Percentiles rank a stretch among this genome's conserved stretches.
Evolutionary conservation across 2,797 vertebrate species (phyloP).

Genomic region (Hirundo rustica): DNA sequence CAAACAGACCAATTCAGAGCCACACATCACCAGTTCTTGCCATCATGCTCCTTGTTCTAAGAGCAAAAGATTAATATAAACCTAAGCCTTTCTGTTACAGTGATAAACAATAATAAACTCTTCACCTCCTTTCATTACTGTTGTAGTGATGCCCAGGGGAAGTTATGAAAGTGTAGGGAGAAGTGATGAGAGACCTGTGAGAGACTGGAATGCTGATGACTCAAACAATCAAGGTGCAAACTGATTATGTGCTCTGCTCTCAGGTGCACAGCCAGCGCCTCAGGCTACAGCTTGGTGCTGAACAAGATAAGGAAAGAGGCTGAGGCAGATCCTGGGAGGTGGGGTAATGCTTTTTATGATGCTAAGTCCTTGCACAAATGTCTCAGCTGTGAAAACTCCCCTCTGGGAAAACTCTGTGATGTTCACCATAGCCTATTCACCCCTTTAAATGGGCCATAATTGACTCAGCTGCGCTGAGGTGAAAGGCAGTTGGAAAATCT

Average conservation of each 20-base stretch:
- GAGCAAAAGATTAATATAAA: not conserved
- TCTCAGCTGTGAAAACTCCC: not conserved
- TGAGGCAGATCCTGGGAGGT: not conserved
- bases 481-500: not conserved
- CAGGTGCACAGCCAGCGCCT: not conserved
- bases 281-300: not conserved
- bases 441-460: not conserved
- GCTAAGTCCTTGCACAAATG: not conserved
- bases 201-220: not conserved
- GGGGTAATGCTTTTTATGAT: not conserved
- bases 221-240: not conserved
- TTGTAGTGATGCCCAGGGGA: not conserved
- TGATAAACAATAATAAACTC: not conserved
- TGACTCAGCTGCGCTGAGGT: not conserved
- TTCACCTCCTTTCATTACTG: not conserved
- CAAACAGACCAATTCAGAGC: not conserved
- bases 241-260: not conserved
- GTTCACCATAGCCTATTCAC: not conserved
- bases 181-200: not conserved
- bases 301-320: not conserved
- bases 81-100: not conserved
- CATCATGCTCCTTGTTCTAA: not conserved
- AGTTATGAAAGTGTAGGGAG: not conserved
- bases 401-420: not conserved
- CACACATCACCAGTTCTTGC: not conserved